Base-by-base conservation (phyloP, 2,797 vertebrate species). In the Alauda arvensis region DNA sequence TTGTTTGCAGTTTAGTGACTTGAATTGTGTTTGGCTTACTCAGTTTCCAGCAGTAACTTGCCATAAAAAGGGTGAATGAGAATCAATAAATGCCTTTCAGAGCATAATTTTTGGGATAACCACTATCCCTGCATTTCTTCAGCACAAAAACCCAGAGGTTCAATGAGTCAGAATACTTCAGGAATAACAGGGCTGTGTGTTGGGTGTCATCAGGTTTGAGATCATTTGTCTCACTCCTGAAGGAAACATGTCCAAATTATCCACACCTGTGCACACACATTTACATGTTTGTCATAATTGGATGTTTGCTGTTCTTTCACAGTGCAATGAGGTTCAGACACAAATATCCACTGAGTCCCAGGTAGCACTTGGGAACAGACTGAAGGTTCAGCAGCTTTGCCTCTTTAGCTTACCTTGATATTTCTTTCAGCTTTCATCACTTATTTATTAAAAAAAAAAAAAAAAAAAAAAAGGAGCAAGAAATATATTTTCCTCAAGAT, bases 261-360 rank as follows among this genome's bases (percentile, higher is more conserved):
- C 1, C 14, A 15, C 21, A 3, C 1, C 0, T 55, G 1, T 19
- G 2, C 1, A 12, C 7, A 14, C 13, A 23, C 14, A 14, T 10
- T 13, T 4, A 4, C 1, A 2, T 1, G 3, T 39, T 48, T 63
- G 2, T 19, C 55, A 33, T 9, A 24, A 70, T 51, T 16, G 34
- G 13, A 42, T 25, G 9, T 68, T 52, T 29, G 12, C 53, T 85
- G 6, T 26, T 48, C 42, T 53, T 91, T 14, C 9, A 10, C 1
- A 0, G 37, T 57, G 5, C n/a, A 14, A 0, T 40, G 39, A 53
- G 23, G 24, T 43, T 70, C 43, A 31, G 8, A 28, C 18, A 29
- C 8, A 53, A 46, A 19, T 39, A 7, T 24, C 25, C 43, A 6
- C 12, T 3, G 15, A 9, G 2, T 39, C 12, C 34, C 14, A 0